Evolutionary conservation across 1,140 invertebrate genomes (phyloP).

Genomic region (Trichomalopsis sarcophagae): DNA sequence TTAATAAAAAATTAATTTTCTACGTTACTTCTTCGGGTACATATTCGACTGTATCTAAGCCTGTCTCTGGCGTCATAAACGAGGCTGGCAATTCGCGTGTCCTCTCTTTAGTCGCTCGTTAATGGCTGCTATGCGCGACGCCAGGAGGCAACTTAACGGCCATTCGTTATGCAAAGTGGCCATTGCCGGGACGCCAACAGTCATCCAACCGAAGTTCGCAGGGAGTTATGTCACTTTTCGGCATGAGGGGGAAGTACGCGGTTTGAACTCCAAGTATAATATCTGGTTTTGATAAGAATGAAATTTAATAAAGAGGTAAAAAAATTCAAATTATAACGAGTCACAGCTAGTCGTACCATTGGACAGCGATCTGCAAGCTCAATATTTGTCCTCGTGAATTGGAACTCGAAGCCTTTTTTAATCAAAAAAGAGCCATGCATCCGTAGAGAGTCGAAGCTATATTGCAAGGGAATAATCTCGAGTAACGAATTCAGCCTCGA

Average conservation of each 20-base stretch:
- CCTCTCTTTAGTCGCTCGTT: not conserved
- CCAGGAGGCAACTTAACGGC: not conserved
- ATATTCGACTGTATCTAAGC: no score
- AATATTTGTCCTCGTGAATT: not conserved
- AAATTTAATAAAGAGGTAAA: no score
- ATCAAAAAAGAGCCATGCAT: not conserved
- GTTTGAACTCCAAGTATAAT: no score
- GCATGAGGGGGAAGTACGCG: not conserved
- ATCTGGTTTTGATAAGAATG: no score
- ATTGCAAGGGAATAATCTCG: no score
- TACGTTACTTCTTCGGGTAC: no score
- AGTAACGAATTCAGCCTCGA: not conserved
- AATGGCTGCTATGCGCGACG: not conserved
- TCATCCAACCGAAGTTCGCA: not conserved
- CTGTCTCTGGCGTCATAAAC: not conserved
- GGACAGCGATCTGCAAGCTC: not conserved
- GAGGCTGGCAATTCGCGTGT: not conserved
- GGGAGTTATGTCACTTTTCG: not conserved
- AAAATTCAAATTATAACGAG: no score
- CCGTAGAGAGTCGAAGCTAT: no score
- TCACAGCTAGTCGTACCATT: no score
- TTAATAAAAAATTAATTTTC: no score
- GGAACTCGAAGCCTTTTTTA: not conserved
- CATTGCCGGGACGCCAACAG: not conserved
- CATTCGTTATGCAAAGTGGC: conserved; percentile 33